Percentiles rank a stretch among this genome's conserved stretches.
Conservation (phyloP, 2,888 invertebrate species). For the Tachystola acroxantha region DNA sequence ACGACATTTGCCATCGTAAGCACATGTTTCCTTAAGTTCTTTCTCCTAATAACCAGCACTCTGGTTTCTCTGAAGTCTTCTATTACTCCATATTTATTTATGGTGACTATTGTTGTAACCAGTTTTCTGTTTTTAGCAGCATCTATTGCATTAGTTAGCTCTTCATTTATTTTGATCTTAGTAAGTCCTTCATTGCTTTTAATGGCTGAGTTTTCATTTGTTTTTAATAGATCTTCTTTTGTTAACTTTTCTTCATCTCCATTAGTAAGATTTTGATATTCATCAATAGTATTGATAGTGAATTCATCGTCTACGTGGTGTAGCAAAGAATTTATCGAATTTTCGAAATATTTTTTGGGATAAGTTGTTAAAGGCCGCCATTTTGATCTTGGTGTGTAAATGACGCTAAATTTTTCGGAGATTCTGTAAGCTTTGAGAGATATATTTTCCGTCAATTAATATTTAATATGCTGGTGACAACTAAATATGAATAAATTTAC, state of each 20-base stretch:
- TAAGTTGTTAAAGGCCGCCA: conserved; percentile 31
- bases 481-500: too few relatives aligned
- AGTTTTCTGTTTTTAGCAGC: not conserved
- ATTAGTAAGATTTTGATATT: too few relatives aligned
- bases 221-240: too few relatives aligned
- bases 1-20: conserved; percentile 58
- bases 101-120: conserved; percentile 1
- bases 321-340: not conserved
- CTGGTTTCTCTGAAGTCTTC: conserved; percentile 43
- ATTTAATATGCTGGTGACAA: too few relatives aligned
- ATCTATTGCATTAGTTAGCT: too few relatives aligned
- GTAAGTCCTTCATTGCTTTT: too few relatives aligned
- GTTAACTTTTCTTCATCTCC: too few relatives aligned
- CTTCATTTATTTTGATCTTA: too few relatives aligned
- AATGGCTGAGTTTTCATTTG: too few relatives aligned
- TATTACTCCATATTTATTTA: conserved; percentile 33
- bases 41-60: conserved; percentile 41
- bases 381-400: conserved; percentile 36
- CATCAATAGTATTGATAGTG: too few relatives aligned
- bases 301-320: not conserved
- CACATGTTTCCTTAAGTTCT: conserved; percentile 38
- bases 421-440: conserved; percentile 57
- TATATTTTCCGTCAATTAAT: too few relatives aligned
- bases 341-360: not conserved
- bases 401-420: conserved; percentile 35